These are phyloP conservation scores for Drusus annulatus DNA, from an alignment of 1,140 invertebrate species.

Conservation along the genomic window DNA sequence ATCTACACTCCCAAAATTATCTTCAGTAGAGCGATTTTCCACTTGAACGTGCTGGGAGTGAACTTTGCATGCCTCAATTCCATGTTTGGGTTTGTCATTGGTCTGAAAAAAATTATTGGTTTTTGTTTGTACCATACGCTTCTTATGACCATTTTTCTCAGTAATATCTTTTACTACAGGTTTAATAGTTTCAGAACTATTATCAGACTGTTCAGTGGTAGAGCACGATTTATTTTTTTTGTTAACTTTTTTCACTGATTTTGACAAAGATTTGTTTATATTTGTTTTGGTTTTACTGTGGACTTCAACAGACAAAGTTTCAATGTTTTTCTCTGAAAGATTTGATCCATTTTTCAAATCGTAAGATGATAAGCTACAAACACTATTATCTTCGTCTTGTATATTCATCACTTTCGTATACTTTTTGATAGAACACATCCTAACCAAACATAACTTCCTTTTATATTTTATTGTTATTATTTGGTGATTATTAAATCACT, in stretches of 20 bases:
- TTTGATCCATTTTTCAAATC: neutral
- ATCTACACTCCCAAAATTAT: too few relatives aligned
- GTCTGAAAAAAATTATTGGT: neutral
- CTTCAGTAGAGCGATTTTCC: neutral
- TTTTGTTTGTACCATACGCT: conserved; percentile 17
- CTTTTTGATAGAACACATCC: conserved; percentile 24
- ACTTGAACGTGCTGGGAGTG: neutral
- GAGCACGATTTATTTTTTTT: neutral
- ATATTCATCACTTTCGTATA: conserved; percentile 11
- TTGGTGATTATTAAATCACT: neutral
- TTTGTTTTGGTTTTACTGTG: too few relatives aligned
- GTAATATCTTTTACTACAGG: neutral
- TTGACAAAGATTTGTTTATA: neutral
- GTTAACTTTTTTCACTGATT: neutral
- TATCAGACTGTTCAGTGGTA: neutral
- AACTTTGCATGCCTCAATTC: neutral
- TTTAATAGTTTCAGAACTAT: neutral
- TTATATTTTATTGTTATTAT: neutral
- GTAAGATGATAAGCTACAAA: neutral
- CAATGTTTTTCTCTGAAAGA: neutral
- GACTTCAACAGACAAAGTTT: too few relatives aligned
- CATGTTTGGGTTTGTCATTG: neutral
- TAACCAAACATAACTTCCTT: neutral
- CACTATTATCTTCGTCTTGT: neutral
- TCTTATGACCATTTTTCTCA: conserved; percentile 1